These are phyloP conservation scores for Axis porcinus DNA, from an alignment of 2,113 vertebrate species.

Conservation along the genomic window DNA sequence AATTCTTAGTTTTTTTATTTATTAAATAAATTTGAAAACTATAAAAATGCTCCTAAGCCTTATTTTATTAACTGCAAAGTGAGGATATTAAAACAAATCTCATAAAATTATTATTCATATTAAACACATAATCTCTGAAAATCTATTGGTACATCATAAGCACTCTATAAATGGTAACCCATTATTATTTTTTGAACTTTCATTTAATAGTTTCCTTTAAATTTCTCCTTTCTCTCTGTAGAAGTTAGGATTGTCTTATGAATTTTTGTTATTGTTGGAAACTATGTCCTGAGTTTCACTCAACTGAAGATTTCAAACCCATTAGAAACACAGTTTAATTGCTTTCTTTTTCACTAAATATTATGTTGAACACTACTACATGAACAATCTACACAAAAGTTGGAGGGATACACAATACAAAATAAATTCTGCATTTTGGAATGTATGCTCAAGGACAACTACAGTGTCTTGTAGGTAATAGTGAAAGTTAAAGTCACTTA, in stretches of 20 bases:
- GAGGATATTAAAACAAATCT: background rate
- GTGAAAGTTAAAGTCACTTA: background rate
- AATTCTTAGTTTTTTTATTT: background rate
- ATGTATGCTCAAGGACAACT: background rate
- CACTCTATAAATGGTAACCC: background rate
- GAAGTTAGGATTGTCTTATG: background rate
- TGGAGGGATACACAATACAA: background rate
- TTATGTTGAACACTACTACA: background rate
- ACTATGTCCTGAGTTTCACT: background rate
- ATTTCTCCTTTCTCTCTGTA: background rate
- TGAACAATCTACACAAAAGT: background rate
- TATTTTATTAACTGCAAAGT: slow-evolving; percentile 5
- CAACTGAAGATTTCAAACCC: background rate
- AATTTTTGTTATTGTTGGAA: slow-evolving; percentile 10
- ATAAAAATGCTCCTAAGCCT: background rate
- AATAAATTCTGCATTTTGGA: background rate
- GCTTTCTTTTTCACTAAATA: background rate
- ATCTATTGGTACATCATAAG: background rate
- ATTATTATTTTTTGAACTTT: background rate
- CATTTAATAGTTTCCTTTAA: background rate
- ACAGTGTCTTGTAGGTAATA: background rate
- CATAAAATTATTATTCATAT: background rate
- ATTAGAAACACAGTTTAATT: background rate
- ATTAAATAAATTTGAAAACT: background rate
- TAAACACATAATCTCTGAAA: background rate